Conservation (phyloP, 1,140 invertebrate species). For the Odontomachus brunneus region DNA sequence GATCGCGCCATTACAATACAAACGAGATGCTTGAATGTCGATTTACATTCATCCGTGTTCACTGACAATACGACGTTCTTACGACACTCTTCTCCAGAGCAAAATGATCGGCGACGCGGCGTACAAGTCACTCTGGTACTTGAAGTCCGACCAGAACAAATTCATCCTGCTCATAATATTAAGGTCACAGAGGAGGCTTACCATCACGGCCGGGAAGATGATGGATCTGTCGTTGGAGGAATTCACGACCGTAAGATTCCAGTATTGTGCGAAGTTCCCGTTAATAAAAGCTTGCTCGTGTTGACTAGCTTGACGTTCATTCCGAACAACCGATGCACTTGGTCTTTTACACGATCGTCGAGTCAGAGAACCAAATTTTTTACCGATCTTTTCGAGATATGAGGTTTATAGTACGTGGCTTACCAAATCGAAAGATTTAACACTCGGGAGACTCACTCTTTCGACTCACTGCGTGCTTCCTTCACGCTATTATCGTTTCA, state of each 20-base stretch:
- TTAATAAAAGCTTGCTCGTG: not conserved
- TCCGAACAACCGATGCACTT: not conserved
- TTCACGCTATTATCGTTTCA: slow-evolving; percentile 1
- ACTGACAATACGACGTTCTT: not conserved
- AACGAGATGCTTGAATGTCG: slow-evolving; percentile 3
- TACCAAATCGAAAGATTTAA: not conserved
- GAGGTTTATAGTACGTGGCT: not conserved
- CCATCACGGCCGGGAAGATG: slow-evolving; percentile 64
- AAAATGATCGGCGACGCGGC: slow-evolving; percentile 38
- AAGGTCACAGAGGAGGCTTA: slow-evolving; percentile 62
- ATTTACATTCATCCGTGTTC: not conserved
- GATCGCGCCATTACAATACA: not conserved
- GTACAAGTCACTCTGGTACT: slow-evolving; percentile 60
- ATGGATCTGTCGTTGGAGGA: slow-evolving; percentile 56
- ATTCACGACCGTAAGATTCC: slow-evolving; percentile 61
- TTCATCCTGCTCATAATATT: slow-evolving; percentile 59
- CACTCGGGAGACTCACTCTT: not conserved
- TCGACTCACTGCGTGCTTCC: not conserved
- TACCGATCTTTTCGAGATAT: not conserved
- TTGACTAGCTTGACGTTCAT: not conserved
- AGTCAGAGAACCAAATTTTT: not conserved
- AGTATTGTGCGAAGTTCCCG: not conserved
- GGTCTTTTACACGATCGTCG: not conserved
- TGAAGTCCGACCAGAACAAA: slow-evolving; percentile 36
- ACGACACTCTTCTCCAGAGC: slow-evolving; percentile 52